A percentile compares a stretch with the other conserved stretches of the same genome.
These are phyloP conservation scores for Danio albolineatus DNA, from an alignment of 2,797 vertebrate genomes.

Conservation along the genomic window DNA sequence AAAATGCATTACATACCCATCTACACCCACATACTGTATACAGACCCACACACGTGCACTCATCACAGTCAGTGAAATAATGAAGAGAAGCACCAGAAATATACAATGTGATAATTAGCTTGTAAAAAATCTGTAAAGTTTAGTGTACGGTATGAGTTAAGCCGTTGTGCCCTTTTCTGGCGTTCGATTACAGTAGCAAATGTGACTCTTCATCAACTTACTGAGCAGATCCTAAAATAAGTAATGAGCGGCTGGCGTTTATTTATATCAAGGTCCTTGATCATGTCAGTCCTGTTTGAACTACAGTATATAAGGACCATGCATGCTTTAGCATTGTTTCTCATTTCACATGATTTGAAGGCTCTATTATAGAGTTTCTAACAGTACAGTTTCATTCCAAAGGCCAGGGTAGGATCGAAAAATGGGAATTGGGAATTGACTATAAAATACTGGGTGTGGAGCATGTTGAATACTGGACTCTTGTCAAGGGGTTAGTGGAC, in stretches of 20 bases:
- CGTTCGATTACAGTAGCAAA: neutral
- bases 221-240: neutral
- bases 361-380: neutral
- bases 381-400: conserved; percentile 4
- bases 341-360: neutral
- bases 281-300: neutral
- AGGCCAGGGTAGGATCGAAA: neutral
- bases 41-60: no score
- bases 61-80: neutral
- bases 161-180: neutral
- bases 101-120: neutral
- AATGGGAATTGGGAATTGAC: neutral
- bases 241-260: neutral
- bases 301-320: neutral
- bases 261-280: conserved; percentile 13
- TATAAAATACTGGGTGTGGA: neutral
- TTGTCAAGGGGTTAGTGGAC: neutral
- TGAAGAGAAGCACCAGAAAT: neutral
- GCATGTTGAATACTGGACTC: neutral
- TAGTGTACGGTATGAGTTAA: neutral
- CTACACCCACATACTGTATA: no score
- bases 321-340: neutral
- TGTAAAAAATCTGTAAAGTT: neutral
- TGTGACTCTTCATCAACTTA: neutral
- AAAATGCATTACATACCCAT: neutral